Evolutionary conservation across 2,113 vertebrate species (phyloP), one percentile per base, ranked within the genome.

Genomic region (Fregetta grallaria): DNA sequence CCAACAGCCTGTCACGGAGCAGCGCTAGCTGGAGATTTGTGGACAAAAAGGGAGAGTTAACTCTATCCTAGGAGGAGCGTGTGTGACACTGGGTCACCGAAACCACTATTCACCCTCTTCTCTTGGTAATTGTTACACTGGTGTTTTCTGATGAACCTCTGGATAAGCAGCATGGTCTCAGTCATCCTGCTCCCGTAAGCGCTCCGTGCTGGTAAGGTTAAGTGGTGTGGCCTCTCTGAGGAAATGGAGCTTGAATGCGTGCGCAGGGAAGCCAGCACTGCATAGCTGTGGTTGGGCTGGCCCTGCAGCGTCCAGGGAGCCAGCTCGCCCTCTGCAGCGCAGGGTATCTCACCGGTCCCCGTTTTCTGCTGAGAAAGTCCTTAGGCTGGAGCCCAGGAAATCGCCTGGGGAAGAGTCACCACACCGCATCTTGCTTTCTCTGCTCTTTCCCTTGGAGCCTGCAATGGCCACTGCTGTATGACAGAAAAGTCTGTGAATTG

Each of bases 381-480:
- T 26, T 8, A 9, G 49, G 68, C 27, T 52, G 49, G 26, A 52
- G n/a, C 26, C 26, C n/a, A 8, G 32, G 42, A 45, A 32, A 4
- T 29, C 14, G 2, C 20, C 36, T 5, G 15, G 42, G 32, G 18
- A 59, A 50, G 45, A 50, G 21, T 19, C n/a, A 7, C 45, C 21
- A 1, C 7, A 4, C 27, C 15, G 7, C 3, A 3, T 50, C n/a
- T 62, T 19, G n/a, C 45, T 40, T 32, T 17, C n/a, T 32, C 58
- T 12, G 16, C 45, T 15, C 7, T 15, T 77, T 32, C 45, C 27
- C n/a, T 19, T 20, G 45, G 29, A 42, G 47, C 47, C 29, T 20
- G 36, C 4, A 1, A 20, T 42, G 29, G 47, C 36, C 17, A 2
- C 11, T 42, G 47, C 29, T 12, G 4, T 42, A 5, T 3, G 4